phyloP scores from a whole-genome alignment of 2,113 vertebrate genomes.

The Numenius arquata region DNA sequence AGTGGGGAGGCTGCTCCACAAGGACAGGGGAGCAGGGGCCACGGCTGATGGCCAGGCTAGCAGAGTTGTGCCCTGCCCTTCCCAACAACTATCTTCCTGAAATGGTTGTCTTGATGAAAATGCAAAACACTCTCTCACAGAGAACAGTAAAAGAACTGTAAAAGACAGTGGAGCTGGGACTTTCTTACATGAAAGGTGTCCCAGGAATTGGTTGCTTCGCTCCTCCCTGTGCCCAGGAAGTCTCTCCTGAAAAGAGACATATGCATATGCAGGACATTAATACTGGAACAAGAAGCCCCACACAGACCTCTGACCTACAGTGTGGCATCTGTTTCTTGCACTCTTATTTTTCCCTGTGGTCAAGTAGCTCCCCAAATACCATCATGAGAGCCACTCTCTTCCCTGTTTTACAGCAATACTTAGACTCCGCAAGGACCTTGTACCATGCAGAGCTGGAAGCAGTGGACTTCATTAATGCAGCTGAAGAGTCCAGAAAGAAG shows the following conservation, averaged over 20 bases:
- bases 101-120: neutral
- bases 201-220: neutral
- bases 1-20: neutral
- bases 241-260: neutral
- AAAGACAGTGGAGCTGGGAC: neutral
- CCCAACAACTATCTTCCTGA: neutral
- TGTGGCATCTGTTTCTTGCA: neutral
- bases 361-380: neutral
- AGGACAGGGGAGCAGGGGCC: neutral
- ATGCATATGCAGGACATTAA: neutral
- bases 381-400: neutral
- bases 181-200: neutral
- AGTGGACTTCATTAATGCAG: slow-evolving; percentile 76
- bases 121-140: neutral
- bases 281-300: neutral
- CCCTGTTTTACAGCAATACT: slow-evolving; percentile 68
- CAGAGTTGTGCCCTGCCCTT: neutral
- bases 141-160: neutral
- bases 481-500: slow-evolving; percentile 75
- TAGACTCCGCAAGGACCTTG: slow-evolving; percentile 73
- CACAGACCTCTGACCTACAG: neutral
- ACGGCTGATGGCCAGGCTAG: neutral
- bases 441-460: slow-evolving; percentile 79
- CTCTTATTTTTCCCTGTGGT: neutral
- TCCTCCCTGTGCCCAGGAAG: neutral